Conservation (phyloP, 1,140 invertebrate species). For the Druon quercuslanigerum region DNA sequence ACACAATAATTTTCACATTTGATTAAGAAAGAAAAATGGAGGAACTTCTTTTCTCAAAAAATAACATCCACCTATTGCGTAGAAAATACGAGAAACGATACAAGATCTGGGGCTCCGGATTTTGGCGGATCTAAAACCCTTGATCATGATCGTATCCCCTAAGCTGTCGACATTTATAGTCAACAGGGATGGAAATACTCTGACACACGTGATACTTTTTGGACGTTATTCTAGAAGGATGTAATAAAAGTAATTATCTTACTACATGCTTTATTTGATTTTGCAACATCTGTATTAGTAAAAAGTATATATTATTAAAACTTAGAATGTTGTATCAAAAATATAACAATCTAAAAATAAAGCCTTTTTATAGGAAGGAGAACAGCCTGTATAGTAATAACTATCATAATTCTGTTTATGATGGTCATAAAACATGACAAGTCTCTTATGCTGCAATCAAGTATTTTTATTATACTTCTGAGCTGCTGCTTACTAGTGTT, state of each 20-base stretch:
- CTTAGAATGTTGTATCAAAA: too few relatives aligned
- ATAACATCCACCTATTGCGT: not conserved
- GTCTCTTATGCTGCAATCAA: constrained; percentile 18
- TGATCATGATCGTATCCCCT: constrained; percentile 16
- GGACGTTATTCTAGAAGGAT: not conserved
- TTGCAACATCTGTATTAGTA: too few relatives aligned
- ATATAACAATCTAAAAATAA: not conserved
- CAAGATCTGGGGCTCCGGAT: constrained; percentile 5
- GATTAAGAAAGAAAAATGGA: not conserved
- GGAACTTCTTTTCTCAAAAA: not conserved
- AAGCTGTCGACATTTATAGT: not conserved
- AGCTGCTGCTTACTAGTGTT: not conserved
- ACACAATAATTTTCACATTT: not conserved
- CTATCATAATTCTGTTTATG: constrained; percentile 30
- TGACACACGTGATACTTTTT: constrained; percentile 7
- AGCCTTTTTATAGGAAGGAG: not conserved
- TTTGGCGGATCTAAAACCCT: not conserved
- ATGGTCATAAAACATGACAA: constrained; percentile 20
- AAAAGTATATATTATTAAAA: too few relatives aligned
- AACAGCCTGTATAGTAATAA: not conserved
- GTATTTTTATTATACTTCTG: not conserved
- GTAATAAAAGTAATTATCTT: not conserved
- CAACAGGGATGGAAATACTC: constrained; percentile 15
- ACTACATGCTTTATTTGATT: too few relatives aligned
- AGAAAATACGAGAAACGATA: not conserved